phyloP scores from a whole-genome alignment of 2,888 invertebrate genomes.

The Amiota communis region DNA sequence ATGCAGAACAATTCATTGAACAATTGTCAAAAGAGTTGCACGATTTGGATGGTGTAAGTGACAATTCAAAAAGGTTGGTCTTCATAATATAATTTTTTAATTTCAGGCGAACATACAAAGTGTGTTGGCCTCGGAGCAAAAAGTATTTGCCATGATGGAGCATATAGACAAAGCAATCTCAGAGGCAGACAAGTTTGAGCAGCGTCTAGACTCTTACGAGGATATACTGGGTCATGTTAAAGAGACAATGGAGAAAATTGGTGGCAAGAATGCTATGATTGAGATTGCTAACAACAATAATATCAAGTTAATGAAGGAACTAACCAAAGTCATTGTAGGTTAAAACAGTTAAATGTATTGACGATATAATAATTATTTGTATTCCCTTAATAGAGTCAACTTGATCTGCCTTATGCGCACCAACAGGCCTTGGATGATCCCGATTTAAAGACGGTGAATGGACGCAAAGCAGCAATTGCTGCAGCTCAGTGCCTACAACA shows the following conservation, averaged over 20 bases:
- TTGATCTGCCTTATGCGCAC: slow-evolving; percentile 81
- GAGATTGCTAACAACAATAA: slow-evolving; percentile 90
- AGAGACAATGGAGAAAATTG: slow-evolving; percentile 92
- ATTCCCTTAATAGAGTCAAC: slow-evolving; percentile 74
- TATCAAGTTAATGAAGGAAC: slow-evolving; percentile 83
- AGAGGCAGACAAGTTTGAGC: slow-evolving; percentile 83
- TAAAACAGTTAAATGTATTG: slow-evolving; percentile 1
- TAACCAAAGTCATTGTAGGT: slow-evolving; percentile 85
- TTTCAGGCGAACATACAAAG: slow-evolving; percentile 87
- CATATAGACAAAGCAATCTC: slow-evolving; percentile 85
- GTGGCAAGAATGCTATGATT: slow-evolving; percentile 90
- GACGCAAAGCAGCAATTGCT: slow-evolving; percentile 78
- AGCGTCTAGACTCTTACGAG: slow-evolving; percentile 85
- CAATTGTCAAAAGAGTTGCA: slow-evolving; percentile 88
- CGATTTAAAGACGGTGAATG: slow-evolving; percentile 79
- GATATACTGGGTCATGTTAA: slow-evolving; percentile 87
- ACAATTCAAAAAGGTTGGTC: no score
- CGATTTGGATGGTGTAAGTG: slow-evolving; percentile 83
- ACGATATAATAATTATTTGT: slow-evolving; percentile 32
- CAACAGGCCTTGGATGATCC: slow-evolving; percentile 82
- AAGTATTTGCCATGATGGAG: slow-evolving; percentile 84
- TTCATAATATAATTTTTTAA: neutral
- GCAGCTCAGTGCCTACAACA: slow-evolving; percentile 84
- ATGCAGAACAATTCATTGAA: slow-evolving; percentile 86
- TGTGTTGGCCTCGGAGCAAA: slow-evolving; percentile 90